Base-by-base conservation (phyloP, 1,140 invertebrate species). In the Oryctes rhinoceros region DNA sequence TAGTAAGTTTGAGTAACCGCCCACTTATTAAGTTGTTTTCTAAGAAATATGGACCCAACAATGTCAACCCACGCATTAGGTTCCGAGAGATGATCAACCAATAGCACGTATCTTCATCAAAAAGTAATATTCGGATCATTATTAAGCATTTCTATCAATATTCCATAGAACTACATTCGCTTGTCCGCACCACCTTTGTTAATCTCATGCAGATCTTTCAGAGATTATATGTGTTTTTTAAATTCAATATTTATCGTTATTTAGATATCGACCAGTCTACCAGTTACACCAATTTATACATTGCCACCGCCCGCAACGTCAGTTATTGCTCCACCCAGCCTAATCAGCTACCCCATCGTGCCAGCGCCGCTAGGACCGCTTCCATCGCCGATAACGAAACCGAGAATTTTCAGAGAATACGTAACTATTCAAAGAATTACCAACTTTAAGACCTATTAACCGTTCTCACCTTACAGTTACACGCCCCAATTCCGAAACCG, bases 291-390 rank as follows among this genome's bases (percentile, higher is more conserved):
- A 37, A 71, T 44, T 13, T 71, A 71, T 37, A 74, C 67, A 1
- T 48, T 53, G 37, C 71, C 30, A 53, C 47, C 37, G 3, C 79
- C 49, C 15, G 20, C 78, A 44, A 37, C 75, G 6, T 53, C 71
- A 20, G 11, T 78, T 20, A 47, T 80, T 11, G 59, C 37, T 11
- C 78, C 81, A 18, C 13, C 75, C 18, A 74, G 65, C 18, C 59
- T 80, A 48, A 78, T 86, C 10, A 76, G 83, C 10, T 85, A 86
- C 76, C 86, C 86, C 3, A 62, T 87, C 76, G 86, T 87, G 44
- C 85, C 86, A 20, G 86, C 86, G 0, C 86, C 86, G 37, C 80
- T 87, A 49, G 86, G 86, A 59, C 76, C 84, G 13, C 82, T 86
- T 76, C 86, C 86, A 59, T 86, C 86, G 6, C 86, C 86, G 24